phyloP scores from a whole-genome alignment of 2,797 vertebrate genomes.

The Rhinella marina region DNA sequence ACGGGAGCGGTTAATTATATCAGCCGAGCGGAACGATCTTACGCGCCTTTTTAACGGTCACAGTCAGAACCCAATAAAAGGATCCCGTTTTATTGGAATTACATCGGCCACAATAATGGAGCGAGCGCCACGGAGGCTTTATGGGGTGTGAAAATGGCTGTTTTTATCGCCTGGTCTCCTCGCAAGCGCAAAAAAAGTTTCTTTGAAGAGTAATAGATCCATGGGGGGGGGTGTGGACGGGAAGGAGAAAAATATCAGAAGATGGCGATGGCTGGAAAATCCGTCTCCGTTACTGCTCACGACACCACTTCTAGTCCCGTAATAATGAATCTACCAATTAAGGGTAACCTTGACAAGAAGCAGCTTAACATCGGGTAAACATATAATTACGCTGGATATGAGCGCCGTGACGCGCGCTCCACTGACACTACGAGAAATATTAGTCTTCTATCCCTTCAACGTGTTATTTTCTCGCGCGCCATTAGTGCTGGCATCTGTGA shows the following conservation, averaged over 20 bases:
- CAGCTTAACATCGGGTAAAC: conserved; percentile 19
- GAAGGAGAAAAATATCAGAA: not conserved
- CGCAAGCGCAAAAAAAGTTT: not conserved
- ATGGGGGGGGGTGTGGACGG: not conserved
- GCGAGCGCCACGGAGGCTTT: conserved; percentile 2
- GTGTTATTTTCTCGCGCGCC: not conserved
- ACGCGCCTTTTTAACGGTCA: not conserved
- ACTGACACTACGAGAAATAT: conserved; percentile 1
- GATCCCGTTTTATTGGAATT: conserved; percentile 27
- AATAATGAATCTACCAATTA: conserved; percentile 28
- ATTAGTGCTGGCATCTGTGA: not conserved
- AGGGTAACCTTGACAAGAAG: conserved; percentile 20
- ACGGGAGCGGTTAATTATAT: conserved; percentile 8
- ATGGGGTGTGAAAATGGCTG: conserved; percentile 35
- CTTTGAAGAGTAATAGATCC: conserved; percentile 15
- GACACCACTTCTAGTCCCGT: not conserved
- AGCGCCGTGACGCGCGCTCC: not conserved
- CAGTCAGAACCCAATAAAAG: conserved; percentile 24
- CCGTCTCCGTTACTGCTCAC: not conserved
- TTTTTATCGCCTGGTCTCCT: conserved; percentile 25
- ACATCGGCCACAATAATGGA: conserved; percentile 17
- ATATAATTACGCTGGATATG: conserved; percentile 18
- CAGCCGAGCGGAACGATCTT: not conserved
- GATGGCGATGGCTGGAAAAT: not conserved
- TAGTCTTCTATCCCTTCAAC: not conserved